phyloP scores from a whole-genome alignment of 2,888 invertebrate genomes.

The Ophonus ardosiacus region DNA sequence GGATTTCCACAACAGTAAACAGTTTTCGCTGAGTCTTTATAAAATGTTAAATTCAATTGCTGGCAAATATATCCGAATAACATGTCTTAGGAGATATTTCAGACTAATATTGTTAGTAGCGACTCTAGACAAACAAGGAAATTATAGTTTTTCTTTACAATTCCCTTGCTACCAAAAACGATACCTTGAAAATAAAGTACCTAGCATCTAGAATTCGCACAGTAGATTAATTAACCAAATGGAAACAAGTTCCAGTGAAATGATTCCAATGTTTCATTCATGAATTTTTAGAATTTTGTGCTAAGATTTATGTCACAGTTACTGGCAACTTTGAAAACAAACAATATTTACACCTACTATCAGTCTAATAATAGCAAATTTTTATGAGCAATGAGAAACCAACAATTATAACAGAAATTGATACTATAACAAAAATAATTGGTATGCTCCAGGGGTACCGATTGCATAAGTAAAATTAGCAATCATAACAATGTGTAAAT shows the following conservation, averaged over 20 bases:
- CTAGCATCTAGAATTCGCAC: neutral
- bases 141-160: conserved; percentile 2
- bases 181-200: neutral
- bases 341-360: neutral
- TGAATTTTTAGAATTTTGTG: conserved; percentile 12
- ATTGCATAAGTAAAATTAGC: too few relatives aligned
- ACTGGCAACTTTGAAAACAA: neutral
- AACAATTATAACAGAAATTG: too few relatives aligned
- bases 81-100: conserved; percentile 2
- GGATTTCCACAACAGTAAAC: neutral
- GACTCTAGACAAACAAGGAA: conserved; percentile 28
- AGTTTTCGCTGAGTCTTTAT: neutral
- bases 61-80: conserved; percentile 2
- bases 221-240: neutral
- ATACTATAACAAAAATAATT: too few relatives aligned
- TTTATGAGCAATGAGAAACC: neutral
- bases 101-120: conserved; percentile 30
- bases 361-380: neutral
- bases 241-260: neutral
- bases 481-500: too few relatives aligned
- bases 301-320: neutral
- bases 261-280: conserved; percentile 26
- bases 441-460: too few relatives aligned
- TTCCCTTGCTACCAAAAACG: neutral
- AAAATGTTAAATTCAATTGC: conserved; percentile 18